phyloP scores from a whole-genome alignment of 2,113 vertebrate species.

The Aramus guarauna region DNA sequence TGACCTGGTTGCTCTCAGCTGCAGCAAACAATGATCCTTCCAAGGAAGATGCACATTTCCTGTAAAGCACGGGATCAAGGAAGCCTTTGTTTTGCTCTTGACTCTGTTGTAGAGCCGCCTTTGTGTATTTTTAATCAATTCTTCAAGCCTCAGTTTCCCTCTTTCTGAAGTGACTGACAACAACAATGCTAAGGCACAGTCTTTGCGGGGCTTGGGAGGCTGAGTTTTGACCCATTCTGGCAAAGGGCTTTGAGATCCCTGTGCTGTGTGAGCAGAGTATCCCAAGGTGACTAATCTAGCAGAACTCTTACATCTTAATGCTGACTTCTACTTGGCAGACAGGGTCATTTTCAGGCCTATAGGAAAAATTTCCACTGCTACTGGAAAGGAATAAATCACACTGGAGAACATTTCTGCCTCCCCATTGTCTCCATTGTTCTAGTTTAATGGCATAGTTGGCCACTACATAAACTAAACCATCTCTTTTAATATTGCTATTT shows the following conservation, averaged over 20 bases:
- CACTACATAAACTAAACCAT: constrained; percentile 68
- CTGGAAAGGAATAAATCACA: constrained; percentile 77
- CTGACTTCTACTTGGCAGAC: constrained; percentile 71
- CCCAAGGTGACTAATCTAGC: constrained; percentile 55
- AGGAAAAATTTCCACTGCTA: constrained; percentile 75
- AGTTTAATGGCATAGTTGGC: constrained; percentile 80
- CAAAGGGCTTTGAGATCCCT: neutral
- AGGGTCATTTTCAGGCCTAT: constrained; percentile 69
- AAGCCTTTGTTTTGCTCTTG: constrained; percentile 1
- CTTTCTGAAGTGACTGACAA: neutral
- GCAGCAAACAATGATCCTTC: constrained; percentile 46
- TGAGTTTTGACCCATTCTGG: neutral
- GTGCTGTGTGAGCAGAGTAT: constrained; percentile 15
- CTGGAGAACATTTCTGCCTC: constrained; percentile 67
- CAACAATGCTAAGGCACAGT: neutral
- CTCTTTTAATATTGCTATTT: constrained; percentile 73
- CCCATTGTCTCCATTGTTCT: constrained; percentile 66
- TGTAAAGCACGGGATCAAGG: neutral
- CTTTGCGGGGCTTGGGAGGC: neutral
- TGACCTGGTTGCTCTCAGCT: constrained; percentile 20
- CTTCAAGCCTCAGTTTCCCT: neutral
- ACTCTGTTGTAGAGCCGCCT: neutral
- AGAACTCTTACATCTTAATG: constrained; percentile 66
- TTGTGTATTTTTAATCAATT: neutral
- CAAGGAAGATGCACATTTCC: neutral